Conservation (phyloP, 2,888 invertebrate species). For the Melinaea marsaeus region DNA sequence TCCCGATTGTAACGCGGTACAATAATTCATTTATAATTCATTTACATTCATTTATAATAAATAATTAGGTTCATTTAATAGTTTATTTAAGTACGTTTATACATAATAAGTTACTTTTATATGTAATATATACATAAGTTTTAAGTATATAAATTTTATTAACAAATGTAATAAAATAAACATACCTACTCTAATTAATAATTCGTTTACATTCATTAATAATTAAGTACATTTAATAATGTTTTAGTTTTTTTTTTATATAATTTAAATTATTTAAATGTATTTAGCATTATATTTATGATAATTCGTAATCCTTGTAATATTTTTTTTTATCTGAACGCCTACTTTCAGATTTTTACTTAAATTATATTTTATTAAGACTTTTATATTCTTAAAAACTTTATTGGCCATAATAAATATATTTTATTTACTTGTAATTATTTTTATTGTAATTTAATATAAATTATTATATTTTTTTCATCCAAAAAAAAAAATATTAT, state of each 20-base stretch:
- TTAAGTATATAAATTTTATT: too few relatives aligned
- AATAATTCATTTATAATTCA: slow-evolving; percentile 34
- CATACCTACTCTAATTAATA: too few relatives aligned
- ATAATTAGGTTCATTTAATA: too few relatives aligned
- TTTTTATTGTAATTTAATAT: neutral
- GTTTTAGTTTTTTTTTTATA: too few relatives aligned
- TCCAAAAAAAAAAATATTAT: neutral
- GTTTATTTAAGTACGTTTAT: too few relatives aligned
- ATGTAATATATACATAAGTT: neutral
- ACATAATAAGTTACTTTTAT: too few relatives aligned
- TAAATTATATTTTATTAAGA: neutral
- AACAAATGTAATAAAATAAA: too few relatives aligned
- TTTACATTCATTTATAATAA: neutral
- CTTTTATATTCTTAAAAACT: neutral
- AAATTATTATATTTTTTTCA: neutral
- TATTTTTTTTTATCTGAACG: neutral
- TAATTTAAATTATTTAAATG: too few relatives aligned
- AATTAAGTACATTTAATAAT: too few relatives aligned
- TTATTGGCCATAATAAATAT: neutral
- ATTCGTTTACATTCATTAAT: too few relatives aligned
- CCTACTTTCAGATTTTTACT: neutral
- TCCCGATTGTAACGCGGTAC: slow-evolving; percentile 57
- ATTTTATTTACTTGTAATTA: neutral
- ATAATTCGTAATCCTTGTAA: too few relatives aligned
- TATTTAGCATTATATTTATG: too few relatives aligned